phyloP scores from a whole-genome alignment of 2,888 invertebrate genomes.

The Amphipyra berbera region DNA sequence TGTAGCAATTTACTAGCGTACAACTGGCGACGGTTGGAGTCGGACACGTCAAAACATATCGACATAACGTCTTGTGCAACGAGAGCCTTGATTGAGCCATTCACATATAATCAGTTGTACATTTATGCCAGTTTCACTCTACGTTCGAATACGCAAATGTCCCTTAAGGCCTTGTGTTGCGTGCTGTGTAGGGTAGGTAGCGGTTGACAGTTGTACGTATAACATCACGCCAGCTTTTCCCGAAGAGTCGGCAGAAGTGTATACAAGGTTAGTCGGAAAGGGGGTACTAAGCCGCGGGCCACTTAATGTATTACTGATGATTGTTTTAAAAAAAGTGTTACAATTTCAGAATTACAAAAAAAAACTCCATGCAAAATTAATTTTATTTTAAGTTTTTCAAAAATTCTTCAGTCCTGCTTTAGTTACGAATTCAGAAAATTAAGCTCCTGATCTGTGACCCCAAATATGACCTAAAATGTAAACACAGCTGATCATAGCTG shows the following conservation, averaged over 20 bases:
- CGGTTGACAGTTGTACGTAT: neutral
- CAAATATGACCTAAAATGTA: no score
- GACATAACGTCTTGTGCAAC: constrained; percentile 80
- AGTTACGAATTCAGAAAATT: no score
- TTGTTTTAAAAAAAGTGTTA: no score
- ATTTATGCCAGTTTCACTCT: constrained; percentile 77
- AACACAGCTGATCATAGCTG: no score
- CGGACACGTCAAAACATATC: constrained; percentile 86
- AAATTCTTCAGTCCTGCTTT: no score
- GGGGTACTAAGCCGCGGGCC: no score
- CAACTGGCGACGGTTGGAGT: constrained; percentile 66
- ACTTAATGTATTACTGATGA: no score
- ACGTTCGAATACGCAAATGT: constrained; percentile 63
- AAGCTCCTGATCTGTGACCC: no score
- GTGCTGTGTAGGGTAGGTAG: constrained; percentile 9
- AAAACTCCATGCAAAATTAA: no score
- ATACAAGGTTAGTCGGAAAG: no score
- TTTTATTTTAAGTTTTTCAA: no score
- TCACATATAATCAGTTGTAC: constrained; percentile 77
- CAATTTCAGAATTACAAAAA: no score
- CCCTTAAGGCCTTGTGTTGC: constrained; percentile 69
- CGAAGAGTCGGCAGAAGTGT: neutral
- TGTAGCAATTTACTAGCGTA: constrained; percentile 82
- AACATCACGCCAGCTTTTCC: neutral
- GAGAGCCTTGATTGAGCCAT: constrained; percentile 81